Base-by-base conservation (phyloP, 2,888 invertebrate species). In the Sesia bembeciformis region DNA sequence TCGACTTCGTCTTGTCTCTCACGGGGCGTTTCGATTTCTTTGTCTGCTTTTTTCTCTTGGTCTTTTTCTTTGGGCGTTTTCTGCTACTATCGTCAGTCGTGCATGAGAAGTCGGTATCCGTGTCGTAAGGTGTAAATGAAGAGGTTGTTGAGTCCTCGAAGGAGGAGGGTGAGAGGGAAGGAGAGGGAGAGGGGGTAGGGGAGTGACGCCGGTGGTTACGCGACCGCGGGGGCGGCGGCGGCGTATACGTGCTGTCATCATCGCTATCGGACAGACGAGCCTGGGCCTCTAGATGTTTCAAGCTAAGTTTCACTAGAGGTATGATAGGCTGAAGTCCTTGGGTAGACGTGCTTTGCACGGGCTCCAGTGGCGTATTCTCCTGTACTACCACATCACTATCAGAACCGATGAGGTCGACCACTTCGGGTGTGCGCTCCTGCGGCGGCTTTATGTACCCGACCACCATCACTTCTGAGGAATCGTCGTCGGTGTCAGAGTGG, bases 371-470 rank as follows among this genome's bases (percentile, higher is more conserved):
- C 6, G 62, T 58, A 7, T 56, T 56, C 5, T 87, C 88, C 50
- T 84, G 82, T 40, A 90, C 70, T 39, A 85, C 78, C 5, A 86
- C 85, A 62, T 85, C 90, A 60, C 90, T 91, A 64, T 91, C 91
- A 3, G 91, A 91, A n/a, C 90, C 91, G 6, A 90, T 72, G 56
- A 93, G 70, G 61, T 92, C 91, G 23, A 93, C 91, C 1, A 93
- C 87, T 70, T 92, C 92, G 0, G 94, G 94, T 49, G 93, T 93
- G 56, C 93, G 84, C 62, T 92, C 92, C 60, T 90, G 90, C 57
- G 92, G 92, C 43, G 93, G 93, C 69, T 93, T 93, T 40, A 93
- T 91, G 66, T 91, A 92, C 3, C 91, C 92, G 5, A 94, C 90
- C 53, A 94, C 89, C 72, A 91, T 89, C 40, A 92, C 92, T 59